Conservation (phyloP, 2,113 vertebrate genomes). For the Damaliscus lunatus region DNA sequence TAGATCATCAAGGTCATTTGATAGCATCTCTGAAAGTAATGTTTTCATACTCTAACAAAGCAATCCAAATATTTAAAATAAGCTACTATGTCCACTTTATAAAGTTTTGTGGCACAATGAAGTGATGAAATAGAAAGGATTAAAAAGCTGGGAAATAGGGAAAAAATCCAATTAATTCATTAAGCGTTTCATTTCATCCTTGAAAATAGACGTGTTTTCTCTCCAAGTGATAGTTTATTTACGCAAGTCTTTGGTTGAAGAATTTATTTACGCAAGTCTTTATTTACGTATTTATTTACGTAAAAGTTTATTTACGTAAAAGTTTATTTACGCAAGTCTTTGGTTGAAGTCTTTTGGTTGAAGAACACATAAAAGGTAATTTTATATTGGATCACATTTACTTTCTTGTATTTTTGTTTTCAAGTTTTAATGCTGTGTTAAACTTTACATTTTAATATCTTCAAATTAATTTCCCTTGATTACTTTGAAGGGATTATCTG, state of each 20-base stretch:
- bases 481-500: neutral
- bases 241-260: neutral
- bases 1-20: slow-evolving; percentile 75
- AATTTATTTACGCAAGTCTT: too few species aligned
- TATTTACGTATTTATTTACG: too few species aligned
- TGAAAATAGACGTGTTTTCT: neutral
- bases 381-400: neutral
- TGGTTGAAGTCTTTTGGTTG: neutral
- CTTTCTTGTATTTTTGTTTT: slow-evolving; percentile 7
- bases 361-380: neutral
- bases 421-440: slow-evolving; percentile 7
- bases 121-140: slow-evolving; percentile 37
- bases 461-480: neutral
- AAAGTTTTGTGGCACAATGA: slow-evolving; percentile 44
- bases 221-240: neutral
- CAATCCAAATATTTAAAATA: slow-evolving; percentile 65
- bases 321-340: neutral
- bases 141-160: slow-evolving; percentile 45
- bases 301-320: too few species aligned
- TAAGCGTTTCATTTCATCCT: slow-evolving; percentile 11
- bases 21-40: slow-evolving; percentile 61
- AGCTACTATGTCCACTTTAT: slow-evolving; percentile 60
- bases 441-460: neutral
- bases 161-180: neutral
- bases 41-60: slow-evolving; percentile 71